Conservation (phyloP, 2,888 invertebrate genomes). For the Eupithecia subumbrata region DNA sequence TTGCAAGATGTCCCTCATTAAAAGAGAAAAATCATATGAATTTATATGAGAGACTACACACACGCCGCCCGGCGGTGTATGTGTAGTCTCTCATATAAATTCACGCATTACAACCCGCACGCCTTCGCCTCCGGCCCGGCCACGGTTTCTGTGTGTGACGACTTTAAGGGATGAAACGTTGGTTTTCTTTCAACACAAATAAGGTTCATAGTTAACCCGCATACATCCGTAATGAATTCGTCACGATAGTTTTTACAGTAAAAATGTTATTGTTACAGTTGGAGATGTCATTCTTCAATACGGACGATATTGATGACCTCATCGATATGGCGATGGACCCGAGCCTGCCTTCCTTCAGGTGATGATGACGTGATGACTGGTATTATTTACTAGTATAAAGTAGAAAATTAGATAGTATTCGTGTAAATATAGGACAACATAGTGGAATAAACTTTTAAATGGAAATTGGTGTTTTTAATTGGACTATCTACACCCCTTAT, state of each 20-base stretch:
- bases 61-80: too few relatives aligned
- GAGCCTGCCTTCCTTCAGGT: slow-evolving; percentile 64
- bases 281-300: slow-evolving; percentile 78
- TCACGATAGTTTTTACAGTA: not conserved
- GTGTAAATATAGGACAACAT: slow-evolving; percentile 33
- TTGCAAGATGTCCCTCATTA: too few relatives aligned
- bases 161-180: too few relatives aligned
- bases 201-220: too few relatives aligned
- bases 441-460: slow-evolving; percentile 30
- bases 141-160: too few relatives aligned
- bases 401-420: slow-evolving; percentile 25
- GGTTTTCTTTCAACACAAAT: too few relatives aligned
- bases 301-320: slow-evolving; percentile 77
- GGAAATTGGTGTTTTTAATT: not conserved
- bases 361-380: slow-evolving; percentile 39
- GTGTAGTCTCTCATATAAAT: too few relatives aligned
- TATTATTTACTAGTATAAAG: not conserved
- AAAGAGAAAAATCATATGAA: too few relatives aligned
- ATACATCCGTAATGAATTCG: too few relatives aligned
- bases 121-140: too few relatives aligned
- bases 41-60: too few relatives aligned
- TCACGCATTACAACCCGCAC: too few relatives aligned
- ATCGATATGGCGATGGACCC: slow-evolving; percentile 79
- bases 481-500: not conserved
- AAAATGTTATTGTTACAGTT: slow-evolving; percentile 56